Evolutionary conservation across 2,888 invertebrate genomes (phyloP).

Genomic region (Lordiphosa andalusiaca): DNA sequence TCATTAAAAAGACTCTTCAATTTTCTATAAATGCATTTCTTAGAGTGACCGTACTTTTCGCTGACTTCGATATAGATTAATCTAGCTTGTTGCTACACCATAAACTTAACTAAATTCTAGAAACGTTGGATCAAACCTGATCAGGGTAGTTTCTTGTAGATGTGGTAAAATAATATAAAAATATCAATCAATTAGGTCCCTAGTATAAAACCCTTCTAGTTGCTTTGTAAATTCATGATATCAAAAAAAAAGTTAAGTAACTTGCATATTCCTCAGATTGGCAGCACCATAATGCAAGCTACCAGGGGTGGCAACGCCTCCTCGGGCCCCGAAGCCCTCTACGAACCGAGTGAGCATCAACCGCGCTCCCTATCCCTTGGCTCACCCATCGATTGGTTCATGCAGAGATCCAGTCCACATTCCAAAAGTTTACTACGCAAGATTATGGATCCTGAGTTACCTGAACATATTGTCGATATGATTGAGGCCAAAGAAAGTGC

Average conservation of each 20-base stretch:
- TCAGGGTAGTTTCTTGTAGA: too few relatives aligned
- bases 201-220: too few relatives aligned
- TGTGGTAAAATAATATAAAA: too few relatives aligned
- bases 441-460: slow-evolving; percentile 84
- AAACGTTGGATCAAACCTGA: too few relatives aligned
- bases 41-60: too few relatives aligned
- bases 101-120: too few relatives aligned
- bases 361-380: slow-evolving; percentile 73
- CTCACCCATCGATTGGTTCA: slow-evolving; percentile 84
- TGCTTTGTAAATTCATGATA: too few relatives aligned
- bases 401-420: slow-evolving; percentile 83
- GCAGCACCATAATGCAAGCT: slow-evolving; percentile 68
- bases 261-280: slow-evolving; percentile 49
- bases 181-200: too few relatives aligned
- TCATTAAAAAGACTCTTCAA: too few relatives aligned
- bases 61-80: too few relatives aligned
- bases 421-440: slow-evolving; percentile 82
- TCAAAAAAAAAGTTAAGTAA: neutral
- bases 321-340: slow-evolving; percentile 62
- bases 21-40: too few relatives aligned
- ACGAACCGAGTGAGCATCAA: slow-evolving; percentile 59
- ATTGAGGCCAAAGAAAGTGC: slow-evolving; percentile 82
- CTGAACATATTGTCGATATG: slow-evolving; percentile 83
- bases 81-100: too few relatives aligned
- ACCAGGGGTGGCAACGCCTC: slow-evolving; percentile 39